phyloP scores from a whole-genome alignment of 2,888 invertebrate genomes.

The Oxyteleia sp. region DNA sequence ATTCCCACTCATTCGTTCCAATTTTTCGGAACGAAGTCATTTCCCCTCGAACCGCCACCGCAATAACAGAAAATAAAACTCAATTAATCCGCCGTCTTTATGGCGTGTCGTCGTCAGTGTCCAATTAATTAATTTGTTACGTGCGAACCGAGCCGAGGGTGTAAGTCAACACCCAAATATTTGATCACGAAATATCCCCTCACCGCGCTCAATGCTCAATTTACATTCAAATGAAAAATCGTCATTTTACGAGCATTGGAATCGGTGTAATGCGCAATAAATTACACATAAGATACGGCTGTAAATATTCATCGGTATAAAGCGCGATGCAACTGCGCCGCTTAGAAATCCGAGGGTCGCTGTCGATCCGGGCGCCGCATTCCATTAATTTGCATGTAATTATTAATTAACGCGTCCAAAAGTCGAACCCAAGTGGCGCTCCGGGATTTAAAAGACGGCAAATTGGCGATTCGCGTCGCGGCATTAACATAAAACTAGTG shows the following conservation, averaged over 20 bases:
- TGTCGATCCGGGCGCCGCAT: not conserved
- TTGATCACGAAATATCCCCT: not conserved
- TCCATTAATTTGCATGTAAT: constrained; percentile 28
- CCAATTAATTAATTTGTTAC: constrained; percentile 8
- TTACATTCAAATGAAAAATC: constrained; percentile 37
- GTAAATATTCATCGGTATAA: constrained; percentile 37
- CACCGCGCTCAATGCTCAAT: not conserved
- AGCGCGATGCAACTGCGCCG: no score
- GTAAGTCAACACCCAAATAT: not conserved
- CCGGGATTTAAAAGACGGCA: constrained; percentile 46
- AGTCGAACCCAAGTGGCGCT: constrained; percentile 1
- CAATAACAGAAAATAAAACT: not conserved
- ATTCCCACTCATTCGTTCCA: not conserved
- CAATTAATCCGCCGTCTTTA: not conserved
- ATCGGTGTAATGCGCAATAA: constrained; percentile 36
- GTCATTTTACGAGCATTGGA: constrained; percentile 26
- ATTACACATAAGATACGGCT: constrained; percentile 26
- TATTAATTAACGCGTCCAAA: constrained; percentile 26
- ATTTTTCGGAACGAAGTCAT: not conserved
- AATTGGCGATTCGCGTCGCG: constrained; percentile 39
- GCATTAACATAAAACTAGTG: constrained; percentile 58
- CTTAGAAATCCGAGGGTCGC: no score
- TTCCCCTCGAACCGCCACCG: no score
- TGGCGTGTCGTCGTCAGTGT: not conserved
- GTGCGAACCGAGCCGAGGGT: not conserved